Evolutionary conservation across 2,113 vertebrate species (phyloP).

Genomic region (Eidolon helvum): DNA sequence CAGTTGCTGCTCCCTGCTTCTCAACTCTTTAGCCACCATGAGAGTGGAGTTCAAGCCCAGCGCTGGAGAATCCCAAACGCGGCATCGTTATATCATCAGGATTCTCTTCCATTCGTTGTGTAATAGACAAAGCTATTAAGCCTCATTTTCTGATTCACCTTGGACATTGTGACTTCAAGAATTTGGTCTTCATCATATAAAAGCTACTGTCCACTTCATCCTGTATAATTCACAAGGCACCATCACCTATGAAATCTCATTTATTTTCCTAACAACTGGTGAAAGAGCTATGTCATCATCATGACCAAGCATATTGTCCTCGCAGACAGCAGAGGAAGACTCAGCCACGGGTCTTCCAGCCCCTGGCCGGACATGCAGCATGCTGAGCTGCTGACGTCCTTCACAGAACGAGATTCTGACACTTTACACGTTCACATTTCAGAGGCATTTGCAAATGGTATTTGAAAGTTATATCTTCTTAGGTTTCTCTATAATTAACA

Average conservation of each 20-base stretch:
- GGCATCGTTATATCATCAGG: accelerated
- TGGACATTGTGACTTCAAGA: neutral
- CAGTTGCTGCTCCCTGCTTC: neutral
- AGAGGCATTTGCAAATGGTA: neutral
- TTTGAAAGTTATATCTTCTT: neutral
- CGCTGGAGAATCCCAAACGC: neutral
- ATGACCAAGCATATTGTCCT: neutral
- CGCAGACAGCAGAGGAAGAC: neutral
- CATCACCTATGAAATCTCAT: neutral
- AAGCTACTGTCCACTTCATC: neutral
- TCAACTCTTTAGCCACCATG: accelerated
- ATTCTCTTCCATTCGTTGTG: neutral
- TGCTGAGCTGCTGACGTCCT: too few relatives aligned
- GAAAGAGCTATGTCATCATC: neutral
- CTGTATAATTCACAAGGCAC: neutral
- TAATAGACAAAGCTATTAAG: neutral
- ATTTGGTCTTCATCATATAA: too few relatives aligned
- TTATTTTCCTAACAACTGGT: neutral
- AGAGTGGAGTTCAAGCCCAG: accelerated
- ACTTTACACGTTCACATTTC: neutral
- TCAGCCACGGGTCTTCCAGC: too few relatives aligned
- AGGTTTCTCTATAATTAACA: neutral
- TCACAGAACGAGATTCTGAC: neutral
- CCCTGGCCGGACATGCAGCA: neutral
- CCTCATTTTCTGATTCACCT: neutral